Conservation (phyloP, 2,113 vertebrate species). For the Garra rufa region DNA sequence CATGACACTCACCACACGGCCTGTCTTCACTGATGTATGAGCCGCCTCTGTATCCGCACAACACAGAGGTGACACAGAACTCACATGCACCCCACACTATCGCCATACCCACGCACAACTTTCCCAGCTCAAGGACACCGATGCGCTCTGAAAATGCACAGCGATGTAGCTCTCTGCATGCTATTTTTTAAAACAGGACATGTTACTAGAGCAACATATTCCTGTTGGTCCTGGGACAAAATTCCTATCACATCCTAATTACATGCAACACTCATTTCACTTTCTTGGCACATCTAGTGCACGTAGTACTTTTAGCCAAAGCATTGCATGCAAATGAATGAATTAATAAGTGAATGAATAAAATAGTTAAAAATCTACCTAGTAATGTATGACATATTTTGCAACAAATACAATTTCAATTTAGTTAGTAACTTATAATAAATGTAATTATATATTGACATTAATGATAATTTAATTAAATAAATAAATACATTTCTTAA, state of each 20-base stretch:
- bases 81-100: conserved; percentile 34
- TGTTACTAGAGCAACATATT: background rate
- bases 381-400: background rate
- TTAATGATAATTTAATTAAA: background rate
- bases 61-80: conserved; percentile 57
- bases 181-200: background rate
- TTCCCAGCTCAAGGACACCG: conserved; percentile 49
- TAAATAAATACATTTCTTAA: no score
- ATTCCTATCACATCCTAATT: background rate
- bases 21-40: conserved; percentile 58
- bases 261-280: background rate
- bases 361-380: background rate
- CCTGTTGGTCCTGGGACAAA: background rate
- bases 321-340: background rate
- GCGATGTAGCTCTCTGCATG: background rate
- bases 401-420: background rate
- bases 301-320: background rate
- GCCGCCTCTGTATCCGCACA: conserved; percentile 46
- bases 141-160: background rate
- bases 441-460: background rate
- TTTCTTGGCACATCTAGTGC: background rate
- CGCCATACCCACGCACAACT: conserved; percentile 25
- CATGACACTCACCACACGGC: conserved; percentile 54
- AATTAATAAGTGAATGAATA: background rate
- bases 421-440: background rate